Evolutionary conservation across 23 tunicate genomes (phyloP).

Genomic region (Ascidia mentula): DNA sequence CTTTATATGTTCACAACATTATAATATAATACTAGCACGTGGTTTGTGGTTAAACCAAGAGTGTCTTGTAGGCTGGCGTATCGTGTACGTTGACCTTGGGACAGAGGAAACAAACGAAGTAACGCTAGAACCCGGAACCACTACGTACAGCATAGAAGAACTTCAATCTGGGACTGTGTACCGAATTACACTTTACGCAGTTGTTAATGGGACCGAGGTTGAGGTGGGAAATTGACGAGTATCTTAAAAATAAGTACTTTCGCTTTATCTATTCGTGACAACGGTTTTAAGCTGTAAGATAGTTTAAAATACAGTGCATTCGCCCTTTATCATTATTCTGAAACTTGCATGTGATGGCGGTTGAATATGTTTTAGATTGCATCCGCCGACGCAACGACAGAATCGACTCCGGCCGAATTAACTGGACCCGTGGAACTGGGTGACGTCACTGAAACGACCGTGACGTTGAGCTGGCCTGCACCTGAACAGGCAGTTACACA

Average conservation of each 20-base stretch:
- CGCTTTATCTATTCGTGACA: too few species aligned
- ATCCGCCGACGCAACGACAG: constrained; percentile 23
- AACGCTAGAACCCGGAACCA: constrained; percentile 9
- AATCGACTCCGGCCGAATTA: constrained; percentile 25
- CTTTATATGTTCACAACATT: too few species aligned
- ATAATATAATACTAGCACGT: too few species aligned
- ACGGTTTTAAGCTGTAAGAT: too few species aligned
- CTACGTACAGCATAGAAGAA: constrained; percentile 25
- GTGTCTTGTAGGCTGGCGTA: constrained; percentile 48
- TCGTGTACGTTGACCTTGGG: constrained; percentile 25
- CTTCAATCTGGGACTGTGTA: constrained; percentile 35
- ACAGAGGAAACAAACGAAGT: constrained; percentile 18
- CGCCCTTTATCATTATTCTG: too few species aligned
- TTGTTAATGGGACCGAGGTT: constrained; percentile 25
- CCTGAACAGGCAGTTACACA: constrained; percentile 21
- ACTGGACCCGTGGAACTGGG: neutral
- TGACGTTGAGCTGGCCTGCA: constrained; percentile 30
- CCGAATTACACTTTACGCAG: constrained; percentile 33
- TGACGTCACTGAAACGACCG: constrained; percentile 18
- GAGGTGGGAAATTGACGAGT: constrained; percentile 21
- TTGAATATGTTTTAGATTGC: constrained; percentile 10
- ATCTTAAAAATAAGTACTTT: too few species aligned
- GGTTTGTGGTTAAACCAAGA: too few species aligned
- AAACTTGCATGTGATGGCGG: too few species aligned
- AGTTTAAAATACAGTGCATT: too few species aligned